Evolutionary conservation across 2,888 invertebrate genomes (phyloP).

Genomic region (Aphidoletes aphidimyza): DNA sequence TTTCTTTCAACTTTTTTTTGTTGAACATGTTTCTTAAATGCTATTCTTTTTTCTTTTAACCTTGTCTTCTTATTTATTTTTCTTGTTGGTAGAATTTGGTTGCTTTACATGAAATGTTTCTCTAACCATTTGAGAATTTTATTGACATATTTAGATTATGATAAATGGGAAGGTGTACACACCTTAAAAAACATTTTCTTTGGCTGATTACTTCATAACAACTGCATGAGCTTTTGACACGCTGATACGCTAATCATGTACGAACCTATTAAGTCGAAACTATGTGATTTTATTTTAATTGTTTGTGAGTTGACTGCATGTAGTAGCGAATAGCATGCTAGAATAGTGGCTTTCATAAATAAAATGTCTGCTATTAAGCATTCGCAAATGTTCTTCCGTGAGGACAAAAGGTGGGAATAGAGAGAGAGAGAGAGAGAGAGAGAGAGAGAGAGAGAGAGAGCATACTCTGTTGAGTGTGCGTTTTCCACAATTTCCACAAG

Average conservation of each 20-base stretch:
- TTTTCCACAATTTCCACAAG: too few species aligned
- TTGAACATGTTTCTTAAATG: not conserved
- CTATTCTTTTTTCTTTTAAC: not conserved
- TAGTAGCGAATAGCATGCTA: too few species aligned
- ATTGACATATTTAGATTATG: not conserved
- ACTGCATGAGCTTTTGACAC: not conserved
- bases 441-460: too few species aligned
- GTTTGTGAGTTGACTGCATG: not conserved
- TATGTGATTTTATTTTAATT: not conserved
- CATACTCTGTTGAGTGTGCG: too few species aligned
- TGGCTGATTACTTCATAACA: not conserved
- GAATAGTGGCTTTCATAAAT: too few species aligned
- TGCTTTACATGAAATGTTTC: not conserved
- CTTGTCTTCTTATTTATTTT: not conserved
- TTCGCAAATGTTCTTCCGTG: too few species aligned
- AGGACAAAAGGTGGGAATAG: too few species aligned
- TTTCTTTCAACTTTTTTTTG: constrained; percentile 54
- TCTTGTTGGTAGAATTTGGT: not conserved
- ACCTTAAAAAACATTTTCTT: too few species aligned
- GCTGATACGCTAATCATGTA: not conserved
- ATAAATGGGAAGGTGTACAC: not conserved
- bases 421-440: too few species aligned
- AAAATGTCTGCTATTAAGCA: too few species aligned
- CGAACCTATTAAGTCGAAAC: not conserved
- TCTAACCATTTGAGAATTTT: not conserved